Evolutionary conservation across 2,113 vertebrate species (phyloP).

Genomic region (Protobothrops mucrosquamatus): DNA sequence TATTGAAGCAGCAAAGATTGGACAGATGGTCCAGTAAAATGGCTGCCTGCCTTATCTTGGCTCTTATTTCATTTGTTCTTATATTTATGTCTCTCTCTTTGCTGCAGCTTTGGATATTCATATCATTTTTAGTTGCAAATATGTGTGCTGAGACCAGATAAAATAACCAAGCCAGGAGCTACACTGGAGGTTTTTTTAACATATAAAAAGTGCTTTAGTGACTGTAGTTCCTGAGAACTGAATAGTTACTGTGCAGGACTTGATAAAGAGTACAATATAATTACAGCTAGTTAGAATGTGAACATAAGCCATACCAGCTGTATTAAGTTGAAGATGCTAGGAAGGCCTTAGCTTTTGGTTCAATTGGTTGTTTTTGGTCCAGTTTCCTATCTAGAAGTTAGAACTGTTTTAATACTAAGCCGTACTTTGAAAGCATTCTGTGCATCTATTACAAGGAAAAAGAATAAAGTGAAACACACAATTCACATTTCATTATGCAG

Average conservation of each 20-base stretch:
- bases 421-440: conserved; percentile 85
- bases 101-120: background rate
- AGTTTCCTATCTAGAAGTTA: conserved; percentile 41
- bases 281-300: background rate
- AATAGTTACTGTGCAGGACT: background rate
- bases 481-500: background rate
- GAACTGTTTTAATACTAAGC: conserved; percentile 85
- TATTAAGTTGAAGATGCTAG: background rate
- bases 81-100: background rate
- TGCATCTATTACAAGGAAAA: conserved; percentile 70
- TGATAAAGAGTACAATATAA: background rate
- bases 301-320: background rate
- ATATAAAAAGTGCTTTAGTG: background rate
- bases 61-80: background rate
- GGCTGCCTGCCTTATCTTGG: background rate
- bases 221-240: background rate
- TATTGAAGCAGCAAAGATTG: background rate
- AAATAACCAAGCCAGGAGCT: background rate
- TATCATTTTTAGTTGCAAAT: background rate
- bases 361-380: background rate
- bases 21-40: background rate
- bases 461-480: conserved; percentile 24
- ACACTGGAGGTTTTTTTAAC: background rate
- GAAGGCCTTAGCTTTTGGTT: background rate
- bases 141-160: background rate